Evolutionary conservation across 2,113 vertebrate species (phyloP), one percentile per base, ranked within the genome.

Genomic region (Prionailurus bengalensis): DNA sequence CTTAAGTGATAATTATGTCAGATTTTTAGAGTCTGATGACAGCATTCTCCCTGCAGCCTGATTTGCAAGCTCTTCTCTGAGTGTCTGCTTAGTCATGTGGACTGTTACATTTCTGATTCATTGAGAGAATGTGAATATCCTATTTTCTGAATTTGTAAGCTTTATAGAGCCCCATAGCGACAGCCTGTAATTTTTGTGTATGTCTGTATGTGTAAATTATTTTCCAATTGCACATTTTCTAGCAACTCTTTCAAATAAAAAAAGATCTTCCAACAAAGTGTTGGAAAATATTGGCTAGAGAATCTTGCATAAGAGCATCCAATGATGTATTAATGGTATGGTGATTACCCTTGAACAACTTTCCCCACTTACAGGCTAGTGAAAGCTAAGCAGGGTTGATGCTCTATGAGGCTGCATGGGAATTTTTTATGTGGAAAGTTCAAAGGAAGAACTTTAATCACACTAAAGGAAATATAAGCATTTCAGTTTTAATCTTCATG

Each of bases 181-280:
- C 70, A 96, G 94, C n/a, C 84, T 95, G 17, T 84, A 96, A 94
- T 90, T 91, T 97, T 36, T 87, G 53, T 94, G 68, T 66, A 19
- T 83, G 48, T 68, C 17, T 94, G 74, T 45, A 58, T 93, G 58
- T 93, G 76, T 82, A 92, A 97, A 96, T 87, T 95, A 95, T 97
- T 97, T 97, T 97, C 42, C 80, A 98, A 92, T 42, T 91, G 70
- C 45, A 93, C 31, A 87, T 98, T 94, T 86, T 94, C 42, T 92
- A 96, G 73, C 79, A 95, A 80, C 70, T 83, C 63, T 83, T 96
- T 91, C 55, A 92, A 95, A 86, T 68, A 71, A 63, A 25, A 73
- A 51, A 91, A 81, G 92, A 45, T 9, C 61, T 94, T 55, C 36
- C 39, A 84, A 90, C 21, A 78, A 73, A 89, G 9, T 66, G 19